Base-by-base conservation (phyloP, 2,888 invertebrate species). In the Drosophila monieri region DNA sequence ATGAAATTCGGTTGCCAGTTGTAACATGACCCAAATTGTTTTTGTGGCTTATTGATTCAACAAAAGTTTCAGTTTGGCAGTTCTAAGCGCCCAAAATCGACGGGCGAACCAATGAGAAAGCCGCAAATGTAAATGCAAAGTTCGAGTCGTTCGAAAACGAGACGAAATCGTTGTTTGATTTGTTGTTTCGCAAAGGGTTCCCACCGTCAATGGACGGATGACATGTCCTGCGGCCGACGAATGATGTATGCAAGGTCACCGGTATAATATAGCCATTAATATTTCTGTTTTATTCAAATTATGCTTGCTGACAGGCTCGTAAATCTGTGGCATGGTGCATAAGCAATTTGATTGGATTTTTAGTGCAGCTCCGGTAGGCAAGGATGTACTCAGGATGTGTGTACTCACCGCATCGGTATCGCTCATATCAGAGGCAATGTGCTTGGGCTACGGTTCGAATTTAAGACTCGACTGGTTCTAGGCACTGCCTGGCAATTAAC, bases 21-120 rank as follows among this genome's bases (percentile, higher is more conserved):
- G 89, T 87, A 90, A 91, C 90, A 88, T 89, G 91, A 91, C 89
- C 91, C 88, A 90, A 88, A 89, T 90, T 77, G 77, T 73, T 79
- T 72, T 73, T 76, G 73, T 90, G 88, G 85, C 88, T 91, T 91
- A 91, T 91, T 91, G 91, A 91, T 91, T 91, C 89, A 91, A 91
- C 91, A 91, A 91, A 81, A 86, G 74, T 77, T 81, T 73, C 78
- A 27, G 27, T 27, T 27, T 27, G 77, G 71, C 79, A 79, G 73
- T 79, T 84, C 85, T 80, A 87, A 81, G 74, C 67, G 65, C 66
- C 52, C 30, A 32, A 69, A 52, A 44, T 69, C 55, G 56, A 48
- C 56, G 32, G 61, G 27, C 21, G 60, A 53, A 54, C 25, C 46
- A 35, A 43, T 43, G 18, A 21, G 10, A 21, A 21, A 43, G 43